A percentile compares a stretch with the other conserved stretches of the same genome.
phyloP scores from a whole-genome alignment of 92 coral and sea anemone genomes.

The Zoanthus gigantus region DNA sequence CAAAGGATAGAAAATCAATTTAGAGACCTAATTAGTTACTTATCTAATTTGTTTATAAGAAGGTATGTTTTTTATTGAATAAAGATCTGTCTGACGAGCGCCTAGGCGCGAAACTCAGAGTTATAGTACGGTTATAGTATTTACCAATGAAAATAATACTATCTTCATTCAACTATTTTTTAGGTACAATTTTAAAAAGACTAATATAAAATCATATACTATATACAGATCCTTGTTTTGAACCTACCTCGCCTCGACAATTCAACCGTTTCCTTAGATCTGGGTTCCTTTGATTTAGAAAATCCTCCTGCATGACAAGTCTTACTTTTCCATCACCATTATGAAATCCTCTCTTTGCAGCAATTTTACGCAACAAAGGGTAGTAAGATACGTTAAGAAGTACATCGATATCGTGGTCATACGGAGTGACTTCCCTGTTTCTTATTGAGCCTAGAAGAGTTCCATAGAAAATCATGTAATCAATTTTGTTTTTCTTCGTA shows the following conservation, averaged over 20 bases:
- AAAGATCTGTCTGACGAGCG: too few relatives aligned
- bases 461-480: constrained; percentile 15
- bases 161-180: too few relatives aligned
- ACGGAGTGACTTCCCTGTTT: constrained; percentile 22
- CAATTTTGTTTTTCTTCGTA: constrained; percentile 15
- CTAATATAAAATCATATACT: neutral
- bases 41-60: too few relatives aligned
- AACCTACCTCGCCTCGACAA: constrained; percentile 26
- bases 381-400: constrained; percentile 4
- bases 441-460: constrained; percentile 21
- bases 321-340: constrained; percentile 15
- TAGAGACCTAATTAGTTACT: too few relatives aligned
- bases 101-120: too few relatives aligned
- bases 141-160: neutral
- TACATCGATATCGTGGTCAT: constrained; percentile 25
- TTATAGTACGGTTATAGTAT: too few relatives aligned
- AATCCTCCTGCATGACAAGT: constrained; percentile 23
- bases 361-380: neutral
- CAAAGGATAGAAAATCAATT: too few relatives aligned
- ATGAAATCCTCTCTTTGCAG: constrained; percentile 20
- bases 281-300: neutral
- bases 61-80: too few relatives aligned
- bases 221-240: too few relatives aligned
- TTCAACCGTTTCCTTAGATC: constrained; percentile 11
- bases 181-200: neutral